A percentile compares a stretch with the other conserved stretches of the same genome.
Conservation (phyloP, 1,140 invertebrate species). For the Bombus haemorrhoidalis region DNA sequence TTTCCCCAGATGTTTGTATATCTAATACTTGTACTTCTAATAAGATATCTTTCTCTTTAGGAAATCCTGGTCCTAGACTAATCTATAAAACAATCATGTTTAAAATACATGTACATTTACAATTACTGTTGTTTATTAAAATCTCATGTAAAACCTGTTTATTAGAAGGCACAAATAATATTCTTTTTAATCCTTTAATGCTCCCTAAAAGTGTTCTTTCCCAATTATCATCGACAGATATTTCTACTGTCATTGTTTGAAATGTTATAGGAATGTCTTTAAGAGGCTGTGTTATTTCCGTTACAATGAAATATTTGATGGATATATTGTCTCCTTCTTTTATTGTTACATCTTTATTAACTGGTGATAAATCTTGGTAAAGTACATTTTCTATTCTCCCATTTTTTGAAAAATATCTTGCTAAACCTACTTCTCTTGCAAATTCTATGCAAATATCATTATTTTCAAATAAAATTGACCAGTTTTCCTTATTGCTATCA, state of each 20-base stretch:
- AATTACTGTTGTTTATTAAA: not conserved
- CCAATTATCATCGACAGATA: conserved; percentile 76
- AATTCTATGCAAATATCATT: conserved; percentile 71
- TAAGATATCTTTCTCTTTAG: conserved; percentile 74
- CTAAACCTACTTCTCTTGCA: conserved; percentile 74
- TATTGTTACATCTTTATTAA: conserved; percentile 56
- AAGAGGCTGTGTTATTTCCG: conserved; percentile 72
- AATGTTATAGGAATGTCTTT: conserved; percentile 60
- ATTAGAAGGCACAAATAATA: conserved; percentile 74
- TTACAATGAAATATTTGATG: conserved; percentile 70
- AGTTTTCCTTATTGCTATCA: conserved; percentile 76
- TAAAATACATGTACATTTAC: conserved; percentile 25
- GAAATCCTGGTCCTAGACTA: conserved; percentile 77
- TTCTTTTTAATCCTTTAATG: conserved; percentile 65
- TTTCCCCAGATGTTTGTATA: conserved; percentile 56
- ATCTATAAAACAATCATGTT: conserved; percentile 67
- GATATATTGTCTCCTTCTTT: conserved; percentile 69
- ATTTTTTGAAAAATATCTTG: conserved; percentile 69
- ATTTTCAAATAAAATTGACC: conserved; percentile 78
- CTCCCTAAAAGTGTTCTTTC: conserved; percentile 71
- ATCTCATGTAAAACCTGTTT: conserved; percentile 71
- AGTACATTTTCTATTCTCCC: conserved; percentile 67
- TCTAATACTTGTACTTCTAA: conserved; percentile 75
- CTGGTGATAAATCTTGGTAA: conserved; percentile 71
- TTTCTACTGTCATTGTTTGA: conserved; percentile 70